Evolutionary conservation across 64 coral and sea anemone species (phyloP).

Genomic region (Exaiptasia diaphana): DNA sequence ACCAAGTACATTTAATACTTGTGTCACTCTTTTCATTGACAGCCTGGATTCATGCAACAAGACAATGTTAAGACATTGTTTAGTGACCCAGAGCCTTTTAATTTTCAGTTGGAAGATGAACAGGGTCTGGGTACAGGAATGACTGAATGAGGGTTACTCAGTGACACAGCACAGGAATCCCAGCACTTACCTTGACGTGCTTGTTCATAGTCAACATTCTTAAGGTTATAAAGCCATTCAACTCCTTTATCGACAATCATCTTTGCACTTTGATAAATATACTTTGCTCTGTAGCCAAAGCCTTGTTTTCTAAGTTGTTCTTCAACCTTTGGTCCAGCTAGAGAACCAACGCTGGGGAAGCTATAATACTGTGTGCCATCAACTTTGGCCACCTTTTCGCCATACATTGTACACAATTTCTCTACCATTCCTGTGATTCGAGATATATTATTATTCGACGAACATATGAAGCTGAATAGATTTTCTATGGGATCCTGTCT

Average conservation of each 20-base stretch:
- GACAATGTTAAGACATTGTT: no score
- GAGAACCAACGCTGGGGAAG: constrained; percentile 62
- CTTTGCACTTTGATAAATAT: constrained; percentile 66
- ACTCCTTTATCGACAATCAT: constrained; percentile 41
- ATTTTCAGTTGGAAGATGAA: no score
- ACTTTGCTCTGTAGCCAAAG: constrained; percentile 97
- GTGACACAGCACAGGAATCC: no score
- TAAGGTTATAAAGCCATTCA: constrained; percentile 65
- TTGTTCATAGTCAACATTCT: constrained; percentile 58
- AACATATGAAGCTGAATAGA: constrained; percentile 94
- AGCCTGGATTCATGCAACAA: no score
- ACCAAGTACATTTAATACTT: no score
- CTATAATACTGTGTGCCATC: constrained; percentile 52
- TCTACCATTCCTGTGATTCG: constrained; percentile 80
- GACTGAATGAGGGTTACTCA: no score
- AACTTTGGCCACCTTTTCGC: constrained; percentile 53
- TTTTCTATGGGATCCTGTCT: constrained; percentile 87
- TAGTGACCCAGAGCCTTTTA: no score
- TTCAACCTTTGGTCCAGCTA: constrained; percentile 61
- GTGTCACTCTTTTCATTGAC: no score
- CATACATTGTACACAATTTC: constrained; percentile 72
- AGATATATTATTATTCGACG: constrained; percentile 92
- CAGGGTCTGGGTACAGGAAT: no score
- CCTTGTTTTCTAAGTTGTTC: constrained; percentile 55
- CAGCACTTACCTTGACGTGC: constrained; percentile 77